Base-by-base conservation (phyloP, 2,888 invertebrate species). In the Dryadula phaetusa region DNA sequence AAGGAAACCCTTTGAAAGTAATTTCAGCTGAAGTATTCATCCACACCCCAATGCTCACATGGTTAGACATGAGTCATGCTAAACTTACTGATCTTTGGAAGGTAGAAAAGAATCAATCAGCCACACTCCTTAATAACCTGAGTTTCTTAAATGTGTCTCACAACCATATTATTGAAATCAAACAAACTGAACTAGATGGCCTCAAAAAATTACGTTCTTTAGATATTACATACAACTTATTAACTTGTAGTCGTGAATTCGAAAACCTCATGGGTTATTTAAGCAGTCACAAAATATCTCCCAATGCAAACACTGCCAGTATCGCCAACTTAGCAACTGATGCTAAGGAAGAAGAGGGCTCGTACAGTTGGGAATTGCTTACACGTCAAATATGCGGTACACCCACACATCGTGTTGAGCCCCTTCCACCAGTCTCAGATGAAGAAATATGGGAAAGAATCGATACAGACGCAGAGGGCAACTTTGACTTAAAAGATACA, bases 31-130 rank as follows among this genome's bases (percentile, higher is more conserved):
- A 94, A 66, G 92, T 96, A 2, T 97, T 97, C 84, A 78, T 94
- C 67, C 89, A 94, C 64, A 94, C 95, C 40, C 93, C 93, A 5
- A 88, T 93, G 72, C 89, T 97, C 25, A 93, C 93, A 32, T 94
- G 94, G 78, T 84, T 97, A 63, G 96, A 97, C 77, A 94, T 95
- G 63, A 96, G 96, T 80, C 94, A 94, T 77, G 95, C 95, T 72
- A 93, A 94, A 67, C 83, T 97, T 70, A 93, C 93, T n/a, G 89
- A 94, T 61, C 85, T 97, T 28, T 95, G 96, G 94, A 93, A 93
- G 72, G 93, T 94, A 68, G 92, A 87, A 70, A 90, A 91, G 74
- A 87, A 85, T 71, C 82, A 86, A 61, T 85, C 93, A 8, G 78
- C 83, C 42, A 88, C 86, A 37, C 80, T 94, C 69, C 93, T 94